Evolutionary conservation across 2,797 vertebrate genomes (phyloP).

Genomic region (Pristis pectinata): DNA sequence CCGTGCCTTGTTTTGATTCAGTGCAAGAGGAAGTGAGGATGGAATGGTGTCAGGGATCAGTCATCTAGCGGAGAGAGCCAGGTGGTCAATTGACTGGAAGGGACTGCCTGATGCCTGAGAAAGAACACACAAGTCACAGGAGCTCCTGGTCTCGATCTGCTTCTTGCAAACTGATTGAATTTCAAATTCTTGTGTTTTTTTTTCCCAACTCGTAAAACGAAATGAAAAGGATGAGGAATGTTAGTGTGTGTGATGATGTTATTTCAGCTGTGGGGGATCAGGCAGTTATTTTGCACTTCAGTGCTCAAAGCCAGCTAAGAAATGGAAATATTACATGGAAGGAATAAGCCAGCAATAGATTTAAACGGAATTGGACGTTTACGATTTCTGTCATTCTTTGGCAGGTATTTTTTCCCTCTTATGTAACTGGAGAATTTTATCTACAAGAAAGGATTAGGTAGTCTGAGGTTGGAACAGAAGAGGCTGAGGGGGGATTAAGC

Average conservation of each 20-base stretch:
- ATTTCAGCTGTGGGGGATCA: conserved; percentile 6
- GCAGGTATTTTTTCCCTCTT: background rate
- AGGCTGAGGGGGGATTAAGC: no score
- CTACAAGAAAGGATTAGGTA: no score
- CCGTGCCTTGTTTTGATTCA: background rate
- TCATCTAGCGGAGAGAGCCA: background rate
- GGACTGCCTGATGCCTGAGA: background rate
- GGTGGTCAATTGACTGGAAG: background rate
- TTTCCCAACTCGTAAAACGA: background rate
- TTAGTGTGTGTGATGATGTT: conserved; percentile 27
- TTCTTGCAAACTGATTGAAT: conserved; percentile 4
- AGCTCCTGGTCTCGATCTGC: background rate
- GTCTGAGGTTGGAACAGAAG: no score
- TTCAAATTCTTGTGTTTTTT: background rate
- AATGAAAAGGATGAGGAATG: background rate
- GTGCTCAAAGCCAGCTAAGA: background rate
- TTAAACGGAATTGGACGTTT: conserved; percentile 26
- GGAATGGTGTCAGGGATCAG: background rate
- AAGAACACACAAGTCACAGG: background rate
- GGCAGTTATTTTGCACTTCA: conserved; percentile 27
- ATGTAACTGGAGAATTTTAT: background rate
- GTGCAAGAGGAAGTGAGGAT: background rate
- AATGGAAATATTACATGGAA: background rate
- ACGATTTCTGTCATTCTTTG: background rate
- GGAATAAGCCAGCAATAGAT: conserved; percentile 17